Evolutionary conservation across 2,113 vertebrate species (phyloP).

Genomic region (Microtus ochrogaster): DNA sequence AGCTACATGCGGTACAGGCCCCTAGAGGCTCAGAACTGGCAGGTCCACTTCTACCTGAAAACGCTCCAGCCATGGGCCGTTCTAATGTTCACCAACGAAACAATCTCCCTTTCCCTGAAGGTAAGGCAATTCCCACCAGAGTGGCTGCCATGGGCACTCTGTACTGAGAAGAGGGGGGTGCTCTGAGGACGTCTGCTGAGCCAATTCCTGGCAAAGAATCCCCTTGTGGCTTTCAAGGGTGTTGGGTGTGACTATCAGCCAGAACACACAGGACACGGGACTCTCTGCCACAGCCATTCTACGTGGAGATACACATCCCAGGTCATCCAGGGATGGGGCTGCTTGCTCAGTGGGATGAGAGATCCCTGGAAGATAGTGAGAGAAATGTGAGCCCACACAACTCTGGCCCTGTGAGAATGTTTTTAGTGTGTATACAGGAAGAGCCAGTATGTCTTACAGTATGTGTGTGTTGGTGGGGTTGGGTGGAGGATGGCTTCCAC

Average conservation of each 20-base stretch:
- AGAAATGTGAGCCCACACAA: not conserved
- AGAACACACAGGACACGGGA: not conserved
- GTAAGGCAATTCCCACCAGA: slow-evolving; percentile 79
- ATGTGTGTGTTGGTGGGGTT: no score
- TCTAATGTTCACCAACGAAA: slow-evolving; percentile 86
- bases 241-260: not conserved
- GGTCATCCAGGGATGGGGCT: not conserved
- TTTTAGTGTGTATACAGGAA: not conserved
- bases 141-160: not conserved
- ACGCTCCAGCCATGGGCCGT: slow-evolving; percentile 88
- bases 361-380: not conserved
- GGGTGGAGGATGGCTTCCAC: no score
- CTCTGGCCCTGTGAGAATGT: not conserved
- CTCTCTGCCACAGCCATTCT: not conserved
- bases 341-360: not conserved
- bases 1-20: slow-evolving; percentile 91
- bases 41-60: slow-evolving; percentile 91
- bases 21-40: slow-evolving; percentile 80
- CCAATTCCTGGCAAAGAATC: not conserved
- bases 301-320: not conserved
- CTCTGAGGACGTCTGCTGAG: not conserved
- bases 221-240: not conserved
- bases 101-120: slow-evolving; percentile 88
- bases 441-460: not conserved
- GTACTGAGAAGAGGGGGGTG: not conserved